Base-by-base conservation (phyloP, 2,113 vertebrate genomes). In the Lasiurus cinereus region DNA sequence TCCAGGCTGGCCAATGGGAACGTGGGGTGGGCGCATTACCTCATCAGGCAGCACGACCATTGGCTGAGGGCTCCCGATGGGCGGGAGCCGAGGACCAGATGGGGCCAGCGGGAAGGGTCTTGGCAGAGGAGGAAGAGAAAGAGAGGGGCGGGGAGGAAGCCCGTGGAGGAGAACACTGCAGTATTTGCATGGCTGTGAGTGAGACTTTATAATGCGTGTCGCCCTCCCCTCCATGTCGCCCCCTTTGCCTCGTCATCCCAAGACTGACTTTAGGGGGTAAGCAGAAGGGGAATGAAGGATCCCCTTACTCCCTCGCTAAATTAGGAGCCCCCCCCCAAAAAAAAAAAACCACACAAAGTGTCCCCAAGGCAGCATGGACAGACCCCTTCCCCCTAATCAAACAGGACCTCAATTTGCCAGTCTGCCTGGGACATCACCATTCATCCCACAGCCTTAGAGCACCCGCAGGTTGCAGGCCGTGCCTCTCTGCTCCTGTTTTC, bases 31-130 rank as follows among this genome's bases (percentile, higher is more conserved):
- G 8, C 0, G 62, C 97, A 97, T 97, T 94, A 97, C 96, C 88
- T 97, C 96, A 97, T 82, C 95, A 56, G 21, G 31, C 31, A 19
- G 66, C 39, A 1, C 77, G 2, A 8, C 90, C 76, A 97, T 97
- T 97, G 97, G 97, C 94, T 92, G 48, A 0, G 1, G 31, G 7
- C 70, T 62, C 46, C 18, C 4, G 27, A 39, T 14, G 88, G 96
- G 93, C 18, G 89, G 95, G 91, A 33, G 4, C 66, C 1, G 22
- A 76, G 31, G 33, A 67, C 31, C 29, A 31, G 66, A 67, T 1
- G 31, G 9, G 33, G 21, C 33, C 27, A 1, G 64, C 11, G 1
- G 21, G 50, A 64, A 59, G 82, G 83, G 77, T 67, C 77, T 8
- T 9, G 13, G 12, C 18, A 9, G 22, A 4, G 31, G 16, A 29